These are phyloP conservation scores for Lordiphosa collinella DNA, from an alignment of 1,140 invertebrate genomes.

Conservation along the genomic window DNA sequence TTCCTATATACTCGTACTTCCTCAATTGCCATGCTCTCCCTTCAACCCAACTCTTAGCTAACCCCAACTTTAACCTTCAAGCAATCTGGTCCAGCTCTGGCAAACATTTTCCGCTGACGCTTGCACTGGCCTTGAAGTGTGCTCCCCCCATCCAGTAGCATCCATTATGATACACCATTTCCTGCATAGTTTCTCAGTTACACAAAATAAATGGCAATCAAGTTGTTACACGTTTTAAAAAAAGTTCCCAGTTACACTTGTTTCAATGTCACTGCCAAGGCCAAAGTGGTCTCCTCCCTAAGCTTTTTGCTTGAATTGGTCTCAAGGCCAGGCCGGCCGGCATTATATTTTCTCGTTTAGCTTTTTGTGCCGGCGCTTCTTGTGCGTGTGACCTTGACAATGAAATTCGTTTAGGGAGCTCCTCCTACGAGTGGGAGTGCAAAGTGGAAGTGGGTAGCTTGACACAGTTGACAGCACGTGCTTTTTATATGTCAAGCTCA, in stretches of 20 bases:
- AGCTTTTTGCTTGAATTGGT: conserved; percentile 38
- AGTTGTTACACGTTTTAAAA: conserved; percentile 40
- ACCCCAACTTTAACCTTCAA: conserved; percentile 55
- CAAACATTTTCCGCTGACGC: conserved; percentile 50
- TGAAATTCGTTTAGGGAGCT: conserved; percentile 59
- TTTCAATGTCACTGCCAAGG: conserved; percentile 65
- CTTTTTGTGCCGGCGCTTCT: conserved; percentile 11
- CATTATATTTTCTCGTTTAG: conserved; percentile 19
- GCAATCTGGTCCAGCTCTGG: conserved; percentile 34
- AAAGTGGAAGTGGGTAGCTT: conserved; percentile 33
- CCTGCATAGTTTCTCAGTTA: conserved; percentile 33
- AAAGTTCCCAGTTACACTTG: conserved; percentile 16
- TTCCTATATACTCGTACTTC: background rate
- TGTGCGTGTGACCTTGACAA: conserved; percentile 67
- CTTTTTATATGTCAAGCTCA: conserved; percentile 56
- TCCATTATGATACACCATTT: conserved; percentile 70
- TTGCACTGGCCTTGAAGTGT: conserved; percentile 42
- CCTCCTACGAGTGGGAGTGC: conserved; percentile 17
- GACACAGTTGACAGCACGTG: conserved; percentile 73
- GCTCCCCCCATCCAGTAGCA: conserved; percentile 25
- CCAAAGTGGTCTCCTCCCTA: conserved; percentile 43
- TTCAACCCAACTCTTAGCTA: conserved; percentile 5
- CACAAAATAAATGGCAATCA: conserved; percentile 43
- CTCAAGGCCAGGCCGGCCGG: conserved; percentile 68
- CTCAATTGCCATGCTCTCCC: background rate